Conservation (phyloP, 2,797 vertebrate species). For the Rhodeus uyekii region DNA sequence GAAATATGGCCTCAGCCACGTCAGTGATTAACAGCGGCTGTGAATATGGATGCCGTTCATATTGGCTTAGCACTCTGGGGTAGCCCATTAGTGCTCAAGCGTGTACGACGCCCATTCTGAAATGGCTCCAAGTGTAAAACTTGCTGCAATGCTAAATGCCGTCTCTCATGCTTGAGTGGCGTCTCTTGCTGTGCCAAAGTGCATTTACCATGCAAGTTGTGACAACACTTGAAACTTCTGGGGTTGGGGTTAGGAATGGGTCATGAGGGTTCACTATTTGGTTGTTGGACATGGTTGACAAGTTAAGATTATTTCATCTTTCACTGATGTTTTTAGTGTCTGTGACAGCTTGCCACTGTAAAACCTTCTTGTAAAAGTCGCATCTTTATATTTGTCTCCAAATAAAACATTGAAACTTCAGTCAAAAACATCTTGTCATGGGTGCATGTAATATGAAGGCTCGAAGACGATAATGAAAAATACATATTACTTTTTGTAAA, state of each 20-base stretch:
- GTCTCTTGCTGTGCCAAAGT: conserved; percentile 22
- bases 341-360: background rate
- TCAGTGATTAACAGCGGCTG: conserved; percentile 44
- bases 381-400: background rate
- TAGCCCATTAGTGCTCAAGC: conserved; percentile 43
- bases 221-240: background rate
- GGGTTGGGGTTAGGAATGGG: background rate
- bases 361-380: background rate
- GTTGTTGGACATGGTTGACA: background rate
- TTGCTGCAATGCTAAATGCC: conserved; percentile 19
- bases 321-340: background rate
- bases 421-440: too few species aligned
- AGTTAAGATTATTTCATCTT: background rate
- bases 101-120: conserved; percentile 21
- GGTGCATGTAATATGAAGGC: too few species aligned
- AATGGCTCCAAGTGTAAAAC: conserved; percentile 18
- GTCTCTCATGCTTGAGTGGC: conserved; percentile 23
- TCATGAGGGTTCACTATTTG: background rate
- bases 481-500: too few species aligned
- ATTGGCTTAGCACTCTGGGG: conserved; percentile 43
- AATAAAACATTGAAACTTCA: background rate
- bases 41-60: conserved; percentile 48
- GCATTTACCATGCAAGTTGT: conserved; percentile 2
- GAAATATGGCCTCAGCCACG: conserved; percentile 40
- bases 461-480: too few species aligned